phyloP scores from a whole-genome alignment of 1,140 invertebrate species.

The Ctenoplectra terminalis region DNA sequence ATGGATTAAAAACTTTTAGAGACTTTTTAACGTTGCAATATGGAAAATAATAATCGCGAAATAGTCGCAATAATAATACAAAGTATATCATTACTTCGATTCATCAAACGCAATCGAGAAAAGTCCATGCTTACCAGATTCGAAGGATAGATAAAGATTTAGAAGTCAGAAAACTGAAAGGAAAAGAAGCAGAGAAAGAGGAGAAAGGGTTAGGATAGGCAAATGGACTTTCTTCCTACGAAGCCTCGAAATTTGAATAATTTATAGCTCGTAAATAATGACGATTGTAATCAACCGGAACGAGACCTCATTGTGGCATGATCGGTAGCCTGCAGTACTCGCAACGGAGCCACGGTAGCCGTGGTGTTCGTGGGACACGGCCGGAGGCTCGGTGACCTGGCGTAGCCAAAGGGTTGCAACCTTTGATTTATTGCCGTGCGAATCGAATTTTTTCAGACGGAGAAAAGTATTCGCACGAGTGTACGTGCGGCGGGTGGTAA shows the following conservation, averaged over 20 bases:
- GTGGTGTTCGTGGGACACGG: background rate
- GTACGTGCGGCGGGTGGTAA: slow-evolving; percentile 4
- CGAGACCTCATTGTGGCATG: slow-evolving; percentile 65
- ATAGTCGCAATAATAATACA: background rate
- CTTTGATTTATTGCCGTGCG: slow-evolving; percentile 77
- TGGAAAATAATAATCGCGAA: too few relatives aligned
- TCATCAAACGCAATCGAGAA: background rate
- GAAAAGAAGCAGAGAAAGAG: background rate
- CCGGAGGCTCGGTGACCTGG: background rate
- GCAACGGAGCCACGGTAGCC: slow-evolving; percentile 55
- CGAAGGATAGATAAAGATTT: background rate
- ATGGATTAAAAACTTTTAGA: background rate
- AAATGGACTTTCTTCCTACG: background rate
- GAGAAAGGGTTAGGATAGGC: slow-evolving; percentile 48
- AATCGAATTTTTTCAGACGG: slow-evolving; percentile 75
- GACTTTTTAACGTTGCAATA: too few relatives aligned
- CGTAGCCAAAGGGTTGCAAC: slow-evolving; percentile 57
- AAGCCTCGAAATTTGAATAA: slow-evolving; percentile 68
- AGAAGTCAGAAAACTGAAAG: background rate
- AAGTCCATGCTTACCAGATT: background rate
- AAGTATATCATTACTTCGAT: background rate
- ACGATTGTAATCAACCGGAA: slow-evolving; percentile 72
- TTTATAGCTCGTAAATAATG: slow-evolving; percentile 77
- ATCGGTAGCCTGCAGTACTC: slow-evolving; percentile 63
- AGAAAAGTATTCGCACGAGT: slow-evolving; percentile 15